Evolutionary conservation across 2,888 invertebrate genomes (phyloP).

Genomic region (Drosophila eohydei): DNA sequence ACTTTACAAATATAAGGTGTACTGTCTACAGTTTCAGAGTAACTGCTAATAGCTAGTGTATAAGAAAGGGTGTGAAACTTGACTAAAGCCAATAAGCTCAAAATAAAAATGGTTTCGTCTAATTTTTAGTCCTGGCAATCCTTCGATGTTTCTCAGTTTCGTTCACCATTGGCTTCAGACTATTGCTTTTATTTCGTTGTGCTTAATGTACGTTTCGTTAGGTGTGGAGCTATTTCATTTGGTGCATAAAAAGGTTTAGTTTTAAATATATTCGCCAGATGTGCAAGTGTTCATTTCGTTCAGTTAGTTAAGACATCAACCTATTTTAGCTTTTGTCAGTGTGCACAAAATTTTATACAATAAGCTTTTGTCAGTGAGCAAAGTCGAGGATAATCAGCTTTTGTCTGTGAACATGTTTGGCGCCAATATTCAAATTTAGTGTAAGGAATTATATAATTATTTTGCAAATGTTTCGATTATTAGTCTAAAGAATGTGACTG

Average conservation of each 20-base stretch:
- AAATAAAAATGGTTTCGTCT: background rate
- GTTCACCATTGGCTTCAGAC: background rate
- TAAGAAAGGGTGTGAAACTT: background rate
- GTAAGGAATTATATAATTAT: too few species aligned
- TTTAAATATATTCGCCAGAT: background rate
- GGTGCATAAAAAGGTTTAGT: background rate
- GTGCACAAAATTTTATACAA: background rate
- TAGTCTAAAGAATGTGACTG: too few species aligned
- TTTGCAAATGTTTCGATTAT: too few species aligned
- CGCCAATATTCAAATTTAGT: background rate
- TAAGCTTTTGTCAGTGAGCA: slow-evolving; percentile 4
- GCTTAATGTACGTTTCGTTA: background rate
- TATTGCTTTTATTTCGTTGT: background rate
- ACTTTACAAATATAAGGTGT: background rate
- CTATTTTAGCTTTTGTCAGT: background rate
- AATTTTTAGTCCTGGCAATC: too few species aligned
- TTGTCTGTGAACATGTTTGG: background rate
- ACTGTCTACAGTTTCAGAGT: background rate
- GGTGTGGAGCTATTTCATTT: background rate
- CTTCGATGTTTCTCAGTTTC: background rate
- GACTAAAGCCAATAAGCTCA: background rate
- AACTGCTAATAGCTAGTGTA: background rate
- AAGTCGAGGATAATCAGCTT: background rate
- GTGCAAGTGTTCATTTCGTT: background rate
- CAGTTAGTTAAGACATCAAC: background rate